These are phyloP conservation scores for Tetraneura akinire DNA, from an alignment of 1,140 invertebrate genomes.

Conservation along the genomic window DNA sequence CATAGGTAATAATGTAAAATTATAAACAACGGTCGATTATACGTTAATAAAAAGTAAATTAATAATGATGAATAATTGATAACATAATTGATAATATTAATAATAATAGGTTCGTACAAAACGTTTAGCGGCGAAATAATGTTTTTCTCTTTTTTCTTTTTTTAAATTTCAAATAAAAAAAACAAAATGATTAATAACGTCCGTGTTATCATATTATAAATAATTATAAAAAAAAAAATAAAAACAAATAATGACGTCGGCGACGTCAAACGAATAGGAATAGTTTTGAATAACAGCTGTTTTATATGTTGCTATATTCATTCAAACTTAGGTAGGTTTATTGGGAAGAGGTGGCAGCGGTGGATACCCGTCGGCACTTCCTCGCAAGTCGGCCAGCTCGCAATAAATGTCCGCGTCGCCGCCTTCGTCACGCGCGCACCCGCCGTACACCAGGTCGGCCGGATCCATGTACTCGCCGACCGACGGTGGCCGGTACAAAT, in stretches of 20 bases:
- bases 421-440: neutral
- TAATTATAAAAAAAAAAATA: neutral
- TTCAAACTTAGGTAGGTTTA: neutral
- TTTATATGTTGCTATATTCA: neutral
- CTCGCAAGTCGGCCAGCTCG: slow-evolving; percentile 10
- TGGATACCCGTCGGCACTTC: no score
- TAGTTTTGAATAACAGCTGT: neutral
- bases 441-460: slow-evolving; percentile 62
- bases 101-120: slow-evolving; percentile 28
- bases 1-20: no score
- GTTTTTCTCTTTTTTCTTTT: no score
- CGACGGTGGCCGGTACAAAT: slow-evolving; percentile 55
- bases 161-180: no score
- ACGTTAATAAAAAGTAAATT: neutral
- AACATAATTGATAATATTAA: neutral
- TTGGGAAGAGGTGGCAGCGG: neutral
- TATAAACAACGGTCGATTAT: neutral
- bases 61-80: neutral
- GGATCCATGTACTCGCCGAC: slow-evolving; percentile 64
- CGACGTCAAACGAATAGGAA: neutral
- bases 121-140: neutral
- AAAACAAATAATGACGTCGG: neutral
- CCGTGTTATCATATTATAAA: neutral
- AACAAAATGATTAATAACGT: neutral
- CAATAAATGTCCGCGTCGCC: slow-evolving; percentile 25